Evolutionary conservation across 2,113 vertebrate species (phyloP), one percentile per base, ranked within the genome.

Genomic region (Cynoglossus semilaevis): DNA sequence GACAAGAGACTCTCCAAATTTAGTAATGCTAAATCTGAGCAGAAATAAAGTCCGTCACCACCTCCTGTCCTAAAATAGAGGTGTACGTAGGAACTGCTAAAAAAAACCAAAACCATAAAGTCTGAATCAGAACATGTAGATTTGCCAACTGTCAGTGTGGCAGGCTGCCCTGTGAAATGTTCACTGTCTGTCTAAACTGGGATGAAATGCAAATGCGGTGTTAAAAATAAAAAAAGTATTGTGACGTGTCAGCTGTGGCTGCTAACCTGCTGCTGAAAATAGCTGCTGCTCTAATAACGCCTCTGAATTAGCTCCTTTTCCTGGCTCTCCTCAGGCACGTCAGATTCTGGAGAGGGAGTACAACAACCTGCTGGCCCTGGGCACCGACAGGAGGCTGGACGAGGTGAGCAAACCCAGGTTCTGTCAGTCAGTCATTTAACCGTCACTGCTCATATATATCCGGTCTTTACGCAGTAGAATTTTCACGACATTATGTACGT

Each of bases 291-390:
- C 22, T 68, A 46, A 67, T 48, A 62, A 52, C 51, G 15, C 9
- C 45, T 53, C 11, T 62, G 9, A 35, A 3, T 36, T 42, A 8
- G 17, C 19, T 12, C 9, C 13, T 1, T 1, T n/a, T 15, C 22
- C n/a, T 10, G 2, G 14, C 16, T 15, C 13, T 6, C 59, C 70
- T 79, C 89, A 98, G 97, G 96, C 97, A 82, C 94, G 97, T 80
- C 97, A 99, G 91, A 95, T 99, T 88, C 93, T 99, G 70, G 97
- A 99, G 91, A 92, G 97, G 69, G 97, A 99, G 79, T 99, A 99
- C 89, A 98, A 99, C 82, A 99, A 99, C 84, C 91, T 99, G 72
- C 91, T 99, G 90, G 97, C 97, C 19, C 89, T 99, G 83, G 97
- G 97, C 79, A 99, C 97, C 34, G 97, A 98, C 79, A 92, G 97